Evolutionary conservation across 2,888 invertebrate species (phyloP).

Genomic region (Erebia ligea): DNA sequence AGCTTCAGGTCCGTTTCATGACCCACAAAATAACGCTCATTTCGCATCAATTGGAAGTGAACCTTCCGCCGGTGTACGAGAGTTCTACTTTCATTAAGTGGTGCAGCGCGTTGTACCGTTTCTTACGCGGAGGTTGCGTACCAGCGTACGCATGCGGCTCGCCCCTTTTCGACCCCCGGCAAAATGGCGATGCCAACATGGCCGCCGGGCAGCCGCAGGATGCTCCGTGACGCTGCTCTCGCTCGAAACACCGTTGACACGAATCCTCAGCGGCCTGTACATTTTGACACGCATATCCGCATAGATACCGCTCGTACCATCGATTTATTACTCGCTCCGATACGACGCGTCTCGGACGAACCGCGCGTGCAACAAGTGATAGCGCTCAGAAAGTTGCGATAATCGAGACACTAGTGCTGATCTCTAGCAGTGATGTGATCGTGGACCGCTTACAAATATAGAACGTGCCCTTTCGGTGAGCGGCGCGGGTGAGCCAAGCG

Average conservation of each 20-base stretch:
- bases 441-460: conserved; percentile 75
- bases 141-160: conserved; percentile 81
- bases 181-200: conserved; percentile 83
- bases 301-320: conserved; percentile 61
- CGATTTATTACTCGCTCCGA: conserved; percentile 63
- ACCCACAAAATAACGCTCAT: conserved; percentile 76
- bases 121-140: conserved; percentile 67
- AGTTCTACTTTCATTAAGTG: conserved; percentile 56
- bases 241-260: conserved; percentile 74
- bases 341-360: conserved; percentile 54
- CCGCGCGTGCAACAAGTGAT: conserved; percentile 81
- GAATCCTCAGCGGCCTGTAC: conserved; percentile 66
- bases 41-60: conserved; percentile 53
- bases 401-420: conserved; percentile 61
- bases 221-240: conserved; percentile 75
- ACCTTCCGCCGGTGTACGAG: conserved; percentile 56
- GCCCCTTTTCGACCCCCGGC: conserved; percentile 74
- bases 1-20: conserved; percentile 64
- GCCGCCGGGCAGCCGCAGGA: conserved; percentile 82
- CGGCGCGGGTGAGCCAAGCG: conserved; percentile 77
- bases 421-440: conserved; percentile 69
- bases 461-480: conserved; percentile 76
- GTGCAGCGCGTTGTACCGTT: conserved; percentile 67
- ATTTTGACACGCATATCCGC: conserved; percentile 68
- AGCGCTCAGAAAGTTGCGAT: conserved; percentile 59